phyloP scores from a whole-genome alignment of 2,888 invertebrate genomes.

The Idaea straminata region DNA sequence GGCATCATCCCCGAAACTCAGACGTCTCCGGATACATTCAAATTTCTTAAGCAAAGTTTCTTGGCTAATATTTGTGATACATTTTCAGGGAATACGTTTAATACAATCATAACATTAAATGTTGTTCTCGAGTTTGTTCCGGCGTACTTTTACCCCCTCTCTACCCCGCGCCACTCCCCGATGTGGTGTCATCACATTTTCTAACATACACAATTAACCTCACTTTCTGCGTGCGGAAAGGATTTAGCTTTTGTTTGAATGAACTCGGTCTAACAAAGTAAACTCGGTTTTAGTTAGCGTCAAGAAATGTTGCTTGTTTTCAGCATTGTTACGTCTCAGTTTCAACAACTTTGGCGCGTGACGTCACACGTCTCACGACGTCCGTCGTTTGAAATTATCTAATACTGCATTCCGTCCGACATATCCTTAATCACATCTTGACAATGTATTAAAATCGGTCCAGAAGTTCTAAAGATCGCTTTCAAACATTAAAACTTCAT shows the following conservation, averaged over 20 bases:
- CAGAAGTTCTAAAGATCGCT: too few species aligned
- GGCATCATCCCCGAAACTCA: constrained; percentile 2
- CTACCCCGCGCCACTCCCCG: background rate
- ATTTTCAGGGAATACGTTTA: constrained; percentile 61
- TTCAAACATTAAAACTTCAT: too few species aligned
- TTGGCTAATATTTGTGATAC: constrained; percentile 62
- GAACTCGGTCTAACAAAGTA: constrained; percentile 9
- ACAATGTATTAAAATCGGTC: too few species aligned
- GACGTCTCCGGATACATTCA: constrained; percentile 24
- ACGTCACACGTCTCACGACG: too few species aligned
- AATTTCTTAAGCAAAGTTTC: constrained; percentile 55
- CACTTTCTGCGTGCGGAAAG: constrained; percentile 15
- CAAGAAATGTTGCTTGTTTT: background rate
- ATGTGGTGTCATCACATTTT: constrained; percentile 19
- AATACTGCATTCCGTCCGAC: too few species aligned
- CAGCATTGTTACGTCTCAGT: background rate
- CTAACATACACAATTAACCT: constrained; percentile 27
- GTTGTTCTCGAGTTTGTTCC: constrained; percentile 52
- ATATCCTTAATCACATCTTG: too few species aligned
- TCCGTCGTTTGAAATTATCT: too few species aligned
- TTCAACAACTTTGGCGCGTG: too few species aligned
- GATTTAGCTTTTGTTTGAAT: constrained; percentile 24
- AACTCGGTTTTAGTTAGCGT: constrained; percentile 11
- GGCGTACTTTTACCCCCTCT: constrained; percentile 13
- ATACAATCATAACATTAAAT: constrained; percentile 64